Evolutionary conservation across 2,113 vertebrate genomes (phyloP), one percentile per base, ranked within the genome.

Genomic region (Podarcis raffonei): DNA sequence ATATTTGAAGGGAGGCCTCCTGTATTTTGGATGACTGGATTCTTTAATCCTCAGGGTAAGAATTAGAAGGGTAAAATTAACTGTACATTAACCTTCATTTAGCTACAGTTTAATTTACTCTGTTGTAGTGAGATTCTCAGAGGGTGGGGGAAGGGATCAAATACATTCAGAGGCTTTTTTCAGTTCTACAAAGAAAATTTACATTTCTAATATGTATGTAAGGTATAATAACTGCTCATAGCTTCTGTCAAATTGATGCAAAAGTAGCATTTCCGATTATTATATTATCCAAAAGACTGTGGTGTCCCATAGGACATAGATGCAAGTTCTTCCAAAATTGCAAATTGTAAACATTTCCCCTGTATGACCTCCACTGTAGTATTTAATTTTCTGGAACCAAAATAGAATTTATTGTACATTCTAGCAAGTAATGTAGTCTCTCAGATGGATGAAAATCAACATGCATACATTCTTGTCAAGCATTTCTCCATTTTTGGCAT

Each of bases 1-100:
- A 95, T 97, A 94, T 97, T 91, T 94, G 94, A 97, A 69, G 96
- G 97, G 79, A 96, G 97, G 79, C 97, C 97, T 85, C 95, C 92
- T 39, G 95, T 95, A 1, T 97, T 98, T 93, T 98, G 97, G 97
- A 97, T 98, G 94, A 97, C 97, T 1, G 97, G 97, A 78, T 98
- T 98, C 93, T 98, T 98, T 92, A 97, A 98, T 83, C 97, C 97
- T 15, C 97, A 98, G 95, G 97, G 97, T 97, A 94, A 6, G 72
- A 91, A 89, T 48, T 86, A 84, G 27, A 48, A 80, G 37, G 53
- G 37, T 69, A 27, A 79, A 72, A 74, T n/a, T 35, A 78, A 89
- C 62, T 78, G 11, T 57, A 75, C 22, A 74, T 76, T 62, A 7
- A 15, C 27, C 12, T 89, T 7, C 69, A 62, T 2, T 86, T 85